Percentiles rank a stretch among this genome's conserved stretches.
Conservation (phyloP, 1,140 invertebrate species). For the Monomorium pharaonis region DNA sequence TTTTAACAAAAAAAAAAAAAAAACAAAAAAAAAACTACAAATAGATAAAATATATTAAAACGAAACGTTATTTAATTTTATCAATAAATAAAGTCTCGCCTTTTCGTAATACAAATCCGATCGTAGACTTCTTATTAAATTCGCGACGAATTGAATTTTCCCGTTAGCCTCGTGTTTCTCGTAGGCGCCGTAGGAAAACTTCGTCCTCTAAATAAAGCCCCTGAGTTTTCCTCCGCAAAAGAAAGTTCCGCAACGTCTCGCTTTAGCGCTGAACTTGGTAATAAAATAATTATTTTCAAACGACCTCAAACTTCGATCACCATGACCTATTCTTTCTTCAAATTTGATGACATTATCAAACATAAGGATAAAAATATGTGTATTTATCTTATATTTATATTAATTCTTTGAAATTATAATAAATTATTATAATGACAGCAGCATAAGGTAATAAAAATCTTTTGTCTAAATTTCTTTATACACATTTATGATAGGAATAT, state of each 20-base stretch:
- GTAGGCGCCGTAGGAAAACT: slow-evolving; percentile 49
- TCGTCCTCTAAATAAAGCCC: slow-evolving; percentile 46
- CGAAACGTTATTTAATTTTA: slow-evolving; percentile 67
- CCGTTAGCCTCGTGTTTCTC: slow-evolving; percentile 57
- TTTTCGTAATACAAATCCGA: slow-evolving; percentile 68
- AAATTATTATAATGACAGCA: not conserved
- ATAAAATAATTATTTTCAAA: slow-evolving; percentile 68
- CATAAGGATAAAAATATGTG: not conserved
- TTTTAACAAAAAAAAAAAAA: not conserved
- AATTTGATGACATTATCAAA: slow-evolving; percentile 13
- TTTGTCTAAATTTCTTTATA: not conserved
- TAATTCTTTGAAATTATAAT: not conserved
- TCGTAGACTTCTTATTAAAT: slow-evolving; percentile 66
- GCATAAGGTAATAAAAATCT: not conserved
- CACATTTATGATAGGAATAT: not conserved
- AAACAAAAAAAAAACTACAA: too few species aligned
- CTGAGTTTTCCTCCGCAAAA: slow-evolving; percentile 48
- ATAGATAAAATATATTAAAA: slow-evolving; percentile 28
- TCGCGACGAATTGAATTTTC: slow-evolving; percentile 71
- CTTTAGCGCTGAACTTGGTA: slow-evolving; percentile 54
- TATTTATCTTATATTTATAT: not conserved
- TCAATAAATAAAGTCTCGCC: slow-evolving; percentile 69
- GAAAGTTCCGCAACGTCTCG: slow-evolving; percentile 41
- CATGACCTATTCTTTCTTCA: slow-evolving; percentile 46
- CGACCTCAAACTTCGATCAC: slow-evolving; percentile 42